Conservation (phyloP, 2,888 invertebrate genomes). For the Drosophila cognata region DNA sequence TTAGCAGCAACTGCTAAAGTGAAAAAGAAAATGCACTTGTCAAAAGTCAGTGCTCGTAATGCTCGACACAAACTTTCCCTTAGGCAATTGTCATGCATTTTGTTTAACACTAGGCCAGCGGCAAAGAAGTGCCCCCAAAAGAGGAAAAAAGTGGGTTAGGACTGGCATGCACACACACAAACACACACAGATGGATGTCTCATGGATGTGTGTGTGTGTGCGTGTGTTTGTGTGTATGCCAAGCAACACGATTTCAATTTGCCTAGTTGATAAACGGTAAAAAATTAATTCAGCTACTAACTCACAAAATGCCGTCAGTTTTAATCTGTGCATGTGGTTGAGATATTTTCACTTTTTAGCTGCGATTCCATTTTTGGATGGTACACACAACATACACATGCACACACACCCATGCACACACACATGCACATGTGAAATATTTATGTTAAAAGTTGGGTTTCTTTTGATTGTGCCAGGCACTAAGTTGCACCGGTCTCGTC, state of each 20-base stretch:
- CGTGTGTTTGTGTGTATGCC: background rate
- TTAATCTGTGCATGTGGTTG: conserved; percentile 40
- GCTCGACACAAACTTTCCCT: conserved; percentile 19
- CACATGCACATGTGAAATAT: conserved; percentile 35
- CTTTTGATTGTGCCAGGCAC: conserved; percentile 76
- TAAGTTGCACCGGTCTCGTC: conserved; percentile 58
- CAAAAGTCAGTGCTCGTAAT: conserved; percentile 36
- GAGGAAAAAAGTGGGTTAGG: conserved; percentile 63
- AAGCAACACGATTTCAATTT: conserved; percentile 74
- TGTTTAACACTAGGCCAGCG: conserved; percentile 39
- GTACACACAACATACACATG: conserved; percentile 7
- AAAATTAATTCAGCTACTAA: conserved; percentile 71
- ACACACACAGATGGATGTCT: conserved; percentile 1
- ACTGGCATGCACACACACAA: conserved; percentile 45
- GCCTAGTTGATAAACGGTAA: conserved; percentile 70
- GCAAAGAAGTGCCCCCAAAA: conserved; percentile 14
- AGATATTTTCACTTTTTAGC: conserved; percentile 70
- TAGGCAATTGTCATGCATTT: conserved; percentile 27
- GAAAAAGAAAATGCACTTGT: conserved; percentile 38
- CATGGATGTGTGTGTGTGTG: background rate
- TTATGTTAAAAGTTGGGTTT: conserved; percentile 71
- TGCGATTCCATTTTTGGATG: conserved; percentile 41
- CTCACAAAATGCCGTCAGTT: conserved; percentile 52
- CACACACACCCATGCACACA: conserved; percentile 6
- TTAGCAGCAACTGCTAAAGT: conserved; percentile 4